Evolutionary conservation across 2,888 invertebrate species (phyloP), one percentile per base, ranked within the genome.

Genomic region (Gastracanthus pulcherrimus): DNA sequence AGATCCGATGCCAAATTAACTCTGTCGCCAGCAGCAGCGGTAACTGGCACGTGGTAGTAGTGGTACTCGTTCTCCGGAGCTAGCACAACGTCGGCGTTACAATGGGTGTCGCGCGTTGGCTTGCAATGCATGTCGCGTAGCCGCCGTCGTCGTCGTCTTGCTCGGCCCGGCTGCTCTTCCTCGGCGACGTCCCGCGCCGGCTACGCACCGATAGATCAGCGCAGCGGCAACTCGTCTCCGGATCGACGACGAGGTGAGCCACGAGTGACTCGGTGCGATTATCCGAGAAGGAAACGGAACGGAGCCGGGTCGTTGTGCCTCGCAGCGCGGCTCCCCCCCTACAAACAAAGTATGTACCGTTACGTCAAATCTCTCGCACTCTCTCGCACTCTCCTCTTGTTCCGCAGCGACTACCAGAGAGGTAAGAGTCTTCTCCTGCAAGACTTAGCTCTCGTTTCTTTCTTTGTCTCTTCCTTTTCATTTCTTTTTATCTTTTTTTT

Each of bases 271-370:
- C 70, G 64, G 51, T 34, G 34, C 60, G 67, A 67, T 67, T 55
- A 76, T 16, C 23, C 64, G 66, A 48, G 77, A 78, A 77, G 71
- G 78, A 78, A 64, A 60, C 69, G 69, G 71, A 45, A 60, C 70
- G 48, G 69, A n/a, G 66, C 13, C 70, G 41, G 70, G 75, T 75
- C 75, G 75, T 70, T 62, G 75, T 26, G 36, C 79, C 64, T 66
- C 41, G 16, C 26, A n/a, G 23, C 16, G 16, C 13, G 62, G n/a
- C 62, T 31, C 13, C 55, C 34, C 60, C 41, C 26, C 67, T 58
- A 74, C 45, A 45, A 64, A 48, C n/a, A 58, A 75, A 48, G 58
- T 67, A 80, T 34, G 29, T 81, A 81, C 81, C 81, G 81, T 81
- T 81, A 81, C 70, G 70, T 70, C 80, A 76, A 67, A 70, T 51